Evolutionary conservation across 2,797 vertebrate species (phyloP), one percentile per base, ranked within the genome.

Genomic region (Chaetophractus vellerosus): DNA sequence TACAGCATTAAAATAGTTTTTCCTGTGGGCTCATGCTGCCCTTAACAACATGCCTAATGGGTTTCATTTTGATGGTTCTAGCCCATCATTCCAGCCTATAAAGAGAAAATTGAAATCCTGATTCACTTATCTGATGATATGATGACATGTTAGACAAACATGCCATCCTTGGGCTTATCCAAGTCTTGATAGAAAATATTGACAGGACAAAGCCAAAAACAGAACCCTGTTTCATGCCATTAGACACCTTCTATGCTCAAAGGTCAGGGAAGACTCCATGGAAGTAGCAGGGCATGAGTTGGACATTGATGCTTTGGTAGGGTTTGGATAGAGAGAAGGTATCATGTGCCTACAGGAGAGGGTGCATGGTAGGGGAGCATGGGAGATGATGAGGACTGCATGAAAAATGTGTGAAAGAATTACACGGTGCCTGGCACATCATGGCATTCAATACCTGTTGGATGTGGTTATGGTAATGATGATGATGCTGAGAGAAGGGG

Each of bases 351-450:
- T 72, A 19, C 83, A 89, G 23, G 61, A 33, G 23, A 50, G 28
- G 38, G 68, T 75, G 21, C 15, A 10, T 14, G 26, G 52, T 18
- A 66, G 48, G 16, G 15, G 36, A 55, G 10, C 1, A 1, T 75
- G 72, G 79, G 69, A 63, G 31, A 50, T 18, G 9, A 36, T 66
- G 50, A 91, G 21, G 52, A 81, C 33, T 5, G 18, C 16, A 18
- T 92, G 88, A 31, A 33, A 72, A 75, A 28, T 15, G 36, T 28
- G 31, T 72, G 75, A 89, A 93, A 72, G 64, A 86, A 66, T 59
- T 36, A 38, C 28, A 18, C 24, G 8, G 26, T 14, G 19, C 28
- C 41, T 15, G 45, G 36, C 21, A 38, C 33, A 45, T 1, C 1
- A 2, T 48, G 36, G 72, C 18, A 36, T 14, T 85, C 52, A 57